Percentiles rank a stretch among this genome's conserved stretches.
Evolutionary conservation across 2,797 vertebrate genomes (phyloP).

Genomic region (Hippopotamyrus pictus): DNA sequence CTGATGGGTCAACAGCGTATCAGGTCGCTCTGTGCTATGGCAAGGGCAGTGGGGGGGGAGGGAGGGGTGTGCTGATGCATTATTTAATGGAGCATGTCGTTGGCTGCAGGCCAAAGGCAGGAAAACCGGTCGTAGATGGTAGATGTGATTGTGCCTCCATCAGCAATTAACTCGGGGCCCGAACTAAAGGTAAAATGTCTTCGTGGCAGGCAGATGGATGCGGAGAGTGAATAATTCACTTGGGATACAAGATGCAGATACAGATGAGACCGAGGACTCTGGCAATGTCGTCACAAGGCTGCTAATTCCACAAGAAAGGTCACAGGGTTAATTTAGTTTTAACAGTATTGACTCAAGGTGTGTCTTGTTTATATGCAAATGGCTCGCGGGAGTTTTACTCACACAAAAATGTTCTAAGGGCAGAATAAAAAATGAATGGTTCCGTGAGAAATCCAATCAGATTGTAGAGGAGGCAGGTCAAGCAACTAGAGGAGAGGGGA

Average conservation of each 20-base stretch:
- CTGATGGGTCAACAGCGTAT: not conserved
- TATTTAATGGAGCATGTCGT: not conserved
- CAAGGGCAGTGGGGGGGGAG: not conserved
- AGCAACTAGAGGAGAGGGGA: not conserved
- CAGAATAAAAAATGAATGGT: not conserved
- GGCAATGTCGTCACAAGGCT: not conserved
- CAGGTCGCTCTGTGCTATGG: not conserved
- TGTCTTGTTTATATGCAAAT: not conserved
- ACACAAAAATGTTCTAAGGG: not conserved
- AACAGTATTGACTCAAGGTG: not conserved
- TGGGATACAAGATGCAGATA: not conserved
- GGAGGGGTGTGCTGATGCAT: not conserved
- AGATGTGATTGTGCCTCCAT: not conserved
- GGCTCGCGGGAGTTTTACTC: not conserved
- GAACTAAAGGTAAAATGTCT: not conserved
- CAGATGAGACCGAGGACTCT: not conserved
- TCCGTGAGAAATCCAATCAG: not conserved
- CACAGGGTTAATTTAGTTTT: conserved; percentile 1
- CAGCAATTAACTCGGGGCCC: not conserved
- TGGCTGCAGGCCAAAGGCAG: not conserved
- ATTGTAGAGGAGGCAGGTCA: not conserved
- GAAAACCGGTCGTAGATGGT: not conserved
- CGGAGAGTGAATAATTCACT: not conserved
- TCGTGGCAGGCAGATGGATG: not conserved
- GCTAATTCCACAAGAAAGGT: not conserved